Conservation (phyloP, 2,888 invertebrate species). For the Alsophila aescularia region DNA sequence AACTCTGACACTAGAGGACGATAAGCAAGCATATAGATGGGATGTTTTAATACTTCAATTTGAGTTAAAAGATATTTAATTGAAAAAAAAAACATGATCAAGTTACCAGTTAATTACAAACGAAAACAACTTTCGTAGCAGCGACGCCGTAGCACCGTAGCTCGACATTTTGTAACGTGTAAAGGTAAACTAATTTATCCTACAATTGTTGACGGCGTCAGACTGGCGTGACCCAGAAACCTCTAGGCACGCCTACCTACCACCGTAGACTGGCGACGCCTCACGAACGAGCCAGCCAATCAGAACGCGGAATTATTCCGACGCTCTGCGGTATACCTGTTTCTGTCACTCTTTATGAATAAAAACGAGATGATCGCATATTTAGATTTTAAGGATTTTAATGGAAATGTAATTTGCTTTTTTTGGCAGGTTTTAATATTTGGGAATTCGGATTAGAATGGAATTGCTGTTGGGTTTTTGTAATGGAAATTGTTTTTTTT, state of each 20-base stretch:
- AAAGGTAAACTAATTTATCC: constrained; percentile 63
- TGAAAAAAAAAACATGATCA: not conserved
- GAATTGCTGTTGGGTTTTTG: constrained; percentile 10
- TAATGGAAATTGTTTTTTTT: constrained; percentile 1
- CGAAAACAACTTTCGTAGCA: constrained; percentile 36
- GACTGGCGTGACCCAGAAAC: constrained; percentile 49
- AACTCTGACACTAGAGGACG: too few relatives aligned
- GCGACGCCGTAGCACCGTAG: constrained; percentile 69
- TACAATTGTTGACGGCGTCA: not conserved
- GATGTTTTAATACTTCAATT: too few relatives aligned
- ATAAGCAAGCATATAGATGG: too few relatives aligned
- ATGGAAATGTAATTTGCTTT: constrained; percentile 25
- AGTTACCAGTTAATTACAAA: not conserved
- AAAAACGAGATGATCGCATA: constrained; percentile 33
- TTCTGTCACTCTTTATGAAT: constrained; percentile 59
- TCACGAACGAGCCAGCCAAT: constrained; percentile 77
- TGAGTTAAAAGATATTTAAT: not conserved
- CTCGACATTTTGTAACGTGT: constrained; percentile 55
- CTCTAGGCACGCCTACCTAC: constrained; percentile 71
- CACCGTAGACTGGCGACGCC: constrained; percentile 71
- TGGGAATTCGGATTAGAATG: constrained; percentile 30
- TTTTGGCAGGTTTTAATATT: constrained; percentile 26
- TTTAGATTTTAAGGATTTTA: constrained; percentile 29
- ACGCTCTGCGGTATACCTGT: constrained; percentile 58
- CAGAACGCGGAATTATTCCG: constrained; percentile 59